Evolutionary conservation across 2,113 vertebrate genomes (phyloP).

Genomic region (Benitochromis conjunctus): DNA sequence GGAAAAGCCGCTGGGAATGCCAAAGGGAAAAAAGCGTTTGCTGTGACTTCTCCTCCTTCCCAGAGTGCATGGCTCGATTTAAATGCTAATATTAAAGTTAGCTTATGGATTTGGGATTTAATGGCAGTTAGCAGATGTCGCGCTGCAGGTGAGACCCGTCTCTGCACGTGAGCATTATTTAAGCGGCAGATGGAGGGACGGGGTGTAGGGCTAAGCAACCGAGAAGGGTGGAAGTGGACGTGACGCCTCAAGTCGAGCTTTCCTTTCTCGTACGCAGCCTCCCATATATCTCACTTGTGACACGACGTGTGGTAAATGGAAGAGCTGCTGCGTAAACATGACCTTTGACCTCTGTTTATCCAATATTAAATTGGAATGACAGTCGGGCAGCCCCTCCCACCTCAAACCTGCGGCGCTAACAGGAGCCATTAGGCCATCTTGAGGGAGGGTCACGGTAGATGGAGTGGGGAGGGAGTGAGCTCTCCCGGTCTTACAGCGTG

Average conservation of each 20-base stretch:
- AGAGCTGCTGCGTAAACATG: slow-evolving; percentile 55
- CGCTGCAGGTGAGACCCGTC: not conserved
- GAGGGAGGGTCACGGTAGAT: not conserved
- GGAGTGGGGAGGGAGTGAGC: slow-evolving; percentile 38
- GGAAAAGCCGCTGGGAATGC: not conserved
- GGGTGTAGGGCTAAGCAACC: not conserved
- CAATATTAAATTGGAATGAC: slow-evolving; percentile 44
- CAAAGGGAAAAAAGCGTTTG: not conserved
- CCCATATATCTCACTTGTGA: slow-evolving; percentile 30
- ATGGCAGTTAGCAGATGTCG: slow-evolving; percentile 2
- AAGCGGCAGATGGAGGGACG: not conserved
- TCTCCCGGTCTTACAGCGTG: slow-evolving; percentile 19
- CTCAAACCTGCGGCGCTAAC: not conserved
- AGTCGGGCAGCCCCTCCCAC: not conserved
- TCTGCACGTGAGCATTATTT: not conserved
- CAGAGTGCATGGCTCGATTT: slow-evolving; percentile 25
- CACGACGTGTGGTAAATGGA: slow-evolving; percentile 40
- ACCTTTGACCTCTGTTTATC: slow-evolving; percentile 47
- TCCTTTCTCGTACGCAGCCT: not conserved
- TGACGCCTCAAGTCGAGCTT: not conserved
- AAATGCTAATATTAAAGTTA: slow-evolving; percentile 54
- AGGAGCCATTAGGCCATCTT: slow-evolving; percentile 12
- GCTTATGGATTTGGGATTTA: slow-evolving; percentile 5
- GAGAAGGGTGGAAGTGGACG: not conserved
- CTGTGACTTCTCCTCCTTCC: not conserved